Base-by-base conservation (phyloP, 2,113 vertebrate species). In the Sebastes schlegelii region DNA sequence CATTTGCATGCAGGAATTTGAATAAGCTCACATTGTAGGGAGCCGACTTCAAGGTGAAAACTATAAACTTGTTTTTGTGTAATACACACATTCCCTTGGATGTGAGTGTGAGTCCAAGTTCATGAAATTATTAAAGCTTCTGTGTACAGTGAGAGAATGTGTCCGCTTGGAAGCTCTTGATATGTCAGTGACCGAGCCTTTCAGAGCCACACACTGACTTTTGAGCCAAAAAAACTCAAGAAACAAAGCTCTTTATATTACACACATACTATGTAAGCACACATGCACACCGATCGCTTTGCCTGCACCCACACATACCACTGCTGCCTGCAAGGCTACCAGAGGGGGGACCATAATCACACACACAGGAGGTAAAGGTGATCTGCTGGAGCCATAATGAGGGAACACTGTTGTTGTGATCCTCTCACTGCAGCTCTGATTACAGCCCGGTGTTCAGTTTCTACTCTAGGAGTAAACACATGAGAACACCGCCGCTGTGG, bases 361-460 rank as follows among this genome's bases (percentile, higher is more conserved):
- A 91, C 84, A 89, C 85, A 75, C 77, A 71, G 55, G 58, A 70
- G 83, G 66, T 79, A 85, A 91, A 92, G 92, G 88, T 88, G 91
- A 91, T 90, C 84, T 80, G 72, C 72, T 69, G 82, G 78, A 90
- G 82, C 91, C 92, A 90, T 93, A 91, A 88, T 91, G 92, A 92
- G 88, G 89, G 83, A 91, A 89, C 85, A 87, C 89, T 87, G 88
- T 92, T 92, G 89, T 93, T 93, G 88, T 88, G 88, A 93, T 92
- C 87, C 78, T 90, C 88, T 92, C 85, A 83, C 76, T 85, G 82
- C 91, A 87, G 91, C 92, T 95, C 93, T 90, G 92, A 92, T 94
- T 93, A 93, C 93, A 92, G 88, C 51, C 86, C 0, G 23, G 91
- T 91, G 88, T 94, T 90, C 52, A 55, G 80, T 94, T 94, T 92